Evolutionary conservation across 2,888 invertebrate genomes (phyloP), one percentile per base, ranked within the genome.

Genomic region (Beris chalybata): DNA sequence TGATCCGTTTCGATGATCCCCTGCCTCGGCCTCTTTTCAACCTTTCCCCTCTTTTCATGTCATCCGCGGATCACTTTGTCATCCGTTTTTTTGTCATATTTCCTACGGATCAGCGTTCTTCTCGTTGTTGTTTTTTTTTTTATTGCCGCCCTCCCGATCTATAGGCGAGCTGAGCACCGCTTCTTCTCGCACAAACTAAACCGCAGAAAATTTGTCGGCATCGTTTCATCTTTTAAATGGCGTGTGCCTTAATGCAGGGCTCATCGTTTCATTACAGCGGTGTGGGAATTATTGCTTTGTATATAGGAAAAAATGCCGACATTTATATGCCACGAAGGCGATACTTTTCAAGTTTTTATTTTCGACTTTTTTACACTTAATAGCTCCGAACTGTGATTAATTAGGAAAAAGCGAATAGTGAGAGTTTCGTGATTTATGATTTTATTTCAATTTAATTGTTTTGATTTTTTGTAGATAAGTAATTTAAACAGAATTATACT

Each of bases 211-310:
- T 79, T 76, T 78, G 74, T 74, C 79, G 79, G 79, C 71, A 7
- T 52, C 66, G 73, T 79, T 79, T 79, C 76, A 79, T 78, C 76
- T 78, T 76, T 73, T 72, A 75, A 75, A 79, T 79, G 79, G 79
- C 79, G 79, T 79, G 79, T 79, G 79, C 79, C 79, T 75, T 77
- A 78, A 78, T 78, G 77, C 78, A 73, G 78, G 77, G 78, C 78
- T 79, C 77, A 73, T 73, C 73, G 76, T 78, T 79, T 79, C 78
- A 78, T 78, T 71, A 71, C 71, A 71, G 69, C 71, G 75, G 73
- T 77, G 65, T 65, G 65, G 65, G 65, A 65, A 65, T 64, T 54
- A 45, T 64, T 30, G 52, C 61, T 61, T 61, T 61, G 61, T 43
- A 38, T 13, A 43, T 15, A 11, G 11, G 38, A 22, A 50, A 22